phyloP scores from a whole-genome alignment of 2,113 vertebrate species.

The Megaceryle maxima region DNA sequence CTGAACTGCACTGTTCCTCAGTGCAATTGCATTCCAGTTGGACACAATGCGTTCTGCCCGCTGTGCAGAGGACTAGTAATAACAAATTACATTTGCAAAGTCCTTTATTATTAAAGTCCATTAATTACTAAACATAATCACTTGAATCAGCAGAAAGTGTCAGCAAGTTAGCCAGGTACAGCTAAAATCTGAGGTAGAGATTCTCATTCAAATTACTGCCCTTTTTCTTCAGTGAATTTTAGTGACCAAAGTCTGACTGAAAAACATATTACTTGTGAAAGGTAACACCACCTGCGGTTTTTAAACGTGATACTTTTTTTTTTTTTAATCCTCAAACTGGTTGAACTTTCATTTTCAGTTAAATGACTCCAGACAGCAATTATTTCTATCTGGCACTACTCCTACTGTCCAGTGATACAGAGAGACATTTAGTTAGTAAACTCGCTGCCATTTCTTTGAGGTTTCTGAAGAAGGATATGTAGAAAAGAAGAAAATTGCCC shows the following conservation, averaged over 20 bases:
- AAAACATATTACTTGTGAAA: neutral
- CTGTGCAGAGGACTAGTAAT: neutral
- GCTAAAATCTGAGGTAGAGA: neutral
- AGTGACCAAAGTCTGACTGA: neutral
- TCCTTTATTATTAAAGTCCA: neutral
- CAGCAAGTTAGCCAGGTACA: neutral
- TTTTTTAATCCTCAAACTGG: neutral
- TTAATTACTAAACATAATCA: neutral
- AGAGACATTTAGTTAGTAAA: neutral
- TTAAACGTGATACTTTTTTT: neutral
- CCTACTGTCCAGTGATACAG: neutral
- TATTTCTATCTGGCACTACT: neutral
- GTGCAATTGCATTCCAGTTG: neutral
- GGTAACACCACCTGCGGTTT: neutral
- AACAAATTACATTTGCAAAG: neutral
- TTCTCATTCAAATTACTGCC: neutral
- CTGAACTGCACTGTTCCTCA: neutral
- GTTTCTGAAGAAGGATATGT: neutral
- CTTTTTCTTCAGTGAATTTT: neutral
- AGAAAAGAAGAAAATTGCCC: constrained; percentile 13
- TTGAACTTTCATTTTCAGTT: constrained; percentile 21
- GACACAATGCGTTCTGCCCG: neutral
- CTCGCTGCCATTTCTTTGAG: neutral
- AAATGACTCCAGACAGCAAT: neutral
- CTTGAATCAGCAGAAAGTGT: neutral